Conservation (phyloP, 2,797 vertebrate genomes). For the Petrocephalus schoutedeni region DNA sequence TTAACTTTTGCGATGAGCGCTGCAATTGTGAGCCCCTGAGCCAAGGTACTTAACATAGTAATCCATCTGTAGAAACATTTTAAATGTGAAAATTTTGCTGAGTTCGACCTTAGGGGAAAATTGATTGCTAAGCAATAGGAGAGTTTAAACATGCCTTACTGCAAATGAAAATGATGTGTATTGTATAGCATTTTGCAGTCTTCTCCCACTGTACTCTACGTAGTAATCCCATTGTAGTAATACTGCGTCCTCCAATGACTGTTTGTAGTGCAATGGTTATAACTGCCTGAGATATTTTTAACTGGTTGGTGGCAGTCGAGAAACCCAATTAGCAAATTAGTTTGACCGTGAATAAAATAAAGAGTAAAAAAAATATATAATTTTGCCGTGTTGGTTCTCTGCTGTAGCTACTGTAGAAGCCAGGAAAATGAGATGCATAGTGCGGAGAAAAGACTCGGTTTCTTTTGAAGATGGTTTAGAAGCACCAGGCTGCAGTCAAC, state of each 20-base stretch:
- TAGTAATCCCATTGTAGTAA: slow-evolving; percentile 2
- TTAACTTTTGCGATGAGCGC: not conserved
- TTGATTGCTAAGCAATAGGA: not conserved
- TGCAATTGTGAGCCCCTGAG: not conserved
- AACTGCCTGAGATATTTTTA: not conserved
- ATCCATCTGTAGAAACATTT: not conserved
- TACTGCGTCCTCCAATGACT: not conserved
- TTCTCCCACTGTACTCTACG: not conserved
- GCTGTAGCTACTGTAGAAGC: not conserved
- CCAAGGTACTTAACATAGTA: not conserved
- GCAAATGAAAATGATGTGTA: not conserved
- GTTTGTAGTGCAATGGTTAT: not conserved
- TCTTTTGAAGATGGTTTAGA: not conserved
- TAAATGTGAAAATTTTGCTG: not conserved
- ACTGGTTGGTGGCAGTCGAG: not conserved
- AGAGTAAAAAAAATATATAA: not conserved
- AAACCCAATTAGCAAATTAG: not conserved
- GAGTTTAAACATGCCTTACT: not conserved
- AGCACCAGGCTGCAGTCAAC: not conserved
- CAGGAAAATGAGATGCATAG: not conserved
- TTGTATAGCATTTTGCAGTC: not conserved
- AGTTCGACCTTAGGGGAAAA: not conserved
- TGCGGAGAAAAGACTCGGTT: not conserved
- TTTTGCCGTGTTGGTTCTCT: not conserved
- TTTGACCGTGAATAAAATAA: not conserved